Evolutionary conservation across 2,113 vertebrate genomes (phyloP), one percentile per base, ranked within the genome.

Genomic region (Bufo bufo): DNA sequence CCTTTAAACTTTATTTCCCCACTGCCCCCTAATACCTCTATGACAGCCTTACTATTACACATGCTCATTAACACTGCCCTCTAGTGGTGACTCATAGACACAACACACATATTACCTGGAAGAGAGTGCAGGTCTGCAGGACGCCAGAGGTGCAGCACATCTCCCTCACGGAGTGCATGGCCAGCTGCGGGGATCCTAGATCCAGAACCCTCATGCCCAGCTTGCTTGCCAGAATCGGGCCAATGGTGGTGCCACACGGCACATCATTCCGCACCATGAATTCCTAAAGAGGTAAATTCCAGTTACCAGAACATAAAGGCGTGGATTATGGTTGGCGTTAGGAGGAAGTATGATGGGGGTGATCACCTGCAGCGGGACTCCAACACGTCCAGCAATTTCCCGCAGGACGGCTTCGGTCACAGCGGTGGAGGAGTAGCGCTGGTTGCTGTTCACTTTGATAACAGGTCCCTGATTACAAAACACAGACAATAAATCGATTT

Each of bases 81-180:
- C 50, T 84, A 50, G 45, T 82, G 80, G 59, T 47, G 2, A 47
- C 4, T 58, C 16, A 43, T 3, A 74, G n/a, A 71, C 66, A 71
- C 6, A n/a, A 13, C 82, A 54, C 19, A 75, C n/a, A 45, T 20
- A 23, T 92, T 93, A 99, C 98, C 97, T 99, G 97, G 91, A 99
- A 99, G 69, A 99, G 97, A 7, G 93, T 93, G 93, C 96, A 94
- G 92, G 95, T 96, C 94, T 99, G 98, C 56, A 97, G 94, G 20
- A 99, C 96, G 0, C 98, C 96, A 0, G 97, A 96, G 81, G 97
- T 98, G 90, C 98, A 99, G 94, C 97, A 98, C 93, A 98, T 99
- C 95, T 99, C 98, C 23, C 97, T 94, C 93, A 99, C 97, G 79
- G 98, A 99, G 93, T 99, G 98, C 98, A 99, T 99, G 91, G 98